Conservation (phyloP, 2,888 invertebrate species). For the Gibbula magus region DNA sequence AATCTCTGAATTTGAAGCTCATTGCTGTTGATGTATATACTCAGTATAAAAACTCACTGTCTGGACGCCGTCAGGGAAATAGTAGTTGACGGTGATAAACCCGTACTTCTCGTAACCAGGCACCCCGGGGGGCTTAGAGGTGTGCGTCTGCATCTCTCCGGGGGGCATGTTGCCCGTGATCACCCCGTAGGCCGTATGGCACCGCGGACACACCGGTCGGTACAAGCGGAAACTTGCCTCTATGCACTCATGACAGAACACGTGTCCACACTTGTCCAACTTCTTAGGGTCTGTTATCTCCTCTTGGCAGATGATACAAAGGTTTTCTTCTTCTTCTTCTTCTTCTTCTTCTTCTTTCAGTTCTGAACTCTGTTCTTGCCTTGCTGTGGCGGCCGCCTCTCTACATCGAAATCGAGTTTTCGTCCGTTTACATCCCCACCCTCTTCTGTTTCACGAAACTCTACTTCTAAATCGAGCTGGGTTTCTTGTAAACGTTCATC, state of each 20-base stretch:
- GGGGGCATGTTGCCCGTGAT: constrained; percentile 64
- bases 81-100: constrained; percentile 49
- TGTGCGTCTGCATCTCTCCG: constrained; percentile 53
- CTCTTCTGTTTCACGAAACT: no score
- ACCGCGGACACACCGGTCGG: constrained; percentile 64
- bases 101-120: constrained; percentile 47
- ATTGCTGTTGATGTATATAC: not conserved
- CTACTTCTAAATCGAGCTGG: no score
- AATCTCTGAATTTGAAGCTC: no score
- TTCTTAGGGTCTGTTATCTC: constrained; percentile 35
- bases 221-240: constrained; percentile 47
- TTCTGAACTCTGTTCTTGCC: no score
- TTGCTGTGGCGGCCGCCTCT: no score
- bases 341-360: no score
- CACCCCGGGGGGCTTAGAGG: constrained; percentile 11
- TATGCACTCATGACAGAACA: constrained; percentile 63
- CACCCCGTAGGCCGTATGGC: constrained; percentile 58
- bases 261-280: constrained; percentile 57
- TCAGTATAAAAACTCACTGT: constrained; percentile 39
- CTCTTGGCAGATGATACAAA: constrained; percentile 60
- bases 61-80: constrained; percentile 70
- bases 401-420: no score
- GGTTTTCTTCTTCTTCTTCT: not conserved
- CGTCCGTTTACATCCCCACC: no score
- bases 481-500: no score